A percentile compares a stretch with the other conserved stretches of the same genome.
phyloP scores from a whole-genome alignment of 2,888 invertebrate genomes.

The Euzophera pinguis region DNA sequence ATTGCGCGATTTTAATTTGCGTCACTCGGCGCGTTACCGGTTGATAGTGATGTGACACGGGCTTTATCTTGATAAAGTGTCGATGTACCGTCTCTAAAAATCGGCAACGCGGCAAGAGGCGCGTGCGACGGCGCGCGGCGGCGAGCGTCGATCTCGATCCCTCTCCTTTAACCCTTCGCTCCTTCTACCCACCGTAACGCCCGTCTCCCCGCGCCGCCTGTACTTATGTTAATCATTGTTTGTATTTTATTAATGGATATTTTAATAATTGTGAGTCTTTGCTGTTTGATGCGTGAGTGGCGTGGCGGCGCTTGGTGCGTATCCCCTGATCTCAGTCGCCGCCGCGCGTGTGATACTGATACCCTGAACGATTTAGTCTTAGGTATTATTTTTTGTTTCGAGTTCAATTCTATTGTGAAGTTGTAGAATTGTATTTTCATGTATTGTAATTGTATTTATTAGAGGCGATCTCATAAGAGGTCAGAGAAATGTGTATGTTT shows the following conservation, averaged over 20 bases:
- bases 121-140: slow-evolving; percentile 42
- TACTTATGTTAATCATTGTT: slow-evolving; percentile 60
- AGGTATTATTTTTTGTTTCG: slow-evolving; percentile 75
- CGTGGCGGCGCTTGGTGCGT: slow-evolving; percentile 60
- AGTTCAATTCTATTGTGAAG: slow-evolving; percentile 76
- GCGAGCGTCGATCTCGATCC: slow-evolving; percentile 47
- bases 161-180: slow-evolving; percentile 25
- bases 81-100: slow-evolving; percentile 25
- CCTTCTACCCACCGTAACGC: slow-evolving; percentile 52
- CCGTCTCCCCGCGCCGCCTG: slow-evolving; percentile 52
- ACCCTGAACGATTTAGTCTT: slow-evolving; percentile 71
- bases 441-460: slow-evolving; percentile 74
- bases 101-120: slow-evolving; percentile 24
- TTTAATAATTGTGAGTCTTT: slow-evolving; percentile 43
- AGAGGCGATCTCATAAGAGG: slow-evolving; percentile 61
- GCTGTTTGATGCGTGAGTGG: slow-evolving; percentile 47
- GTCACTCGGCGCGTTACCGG: slow-evolving; percentile 22
- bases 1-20: slow-evolving; percentile 41
- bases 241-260: slow-evolving; percentile 52
- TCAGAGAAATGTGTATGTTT: slow-evolving; percentile 65
- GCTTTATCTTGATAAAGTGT: slow-evolving; percentile 42
- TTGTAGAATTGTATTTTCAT: slow-evolving; percentile 72
- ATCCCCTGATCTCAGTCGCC: slow-evolving; percentile 67
- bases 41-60: slow-evolving; percentile 36
- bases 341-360: slow-evolving; percentile 72